Base-by-base conservation (phyloP, 2,113 vertebrate genomes). In the Ammodytes dubius region DNA sequence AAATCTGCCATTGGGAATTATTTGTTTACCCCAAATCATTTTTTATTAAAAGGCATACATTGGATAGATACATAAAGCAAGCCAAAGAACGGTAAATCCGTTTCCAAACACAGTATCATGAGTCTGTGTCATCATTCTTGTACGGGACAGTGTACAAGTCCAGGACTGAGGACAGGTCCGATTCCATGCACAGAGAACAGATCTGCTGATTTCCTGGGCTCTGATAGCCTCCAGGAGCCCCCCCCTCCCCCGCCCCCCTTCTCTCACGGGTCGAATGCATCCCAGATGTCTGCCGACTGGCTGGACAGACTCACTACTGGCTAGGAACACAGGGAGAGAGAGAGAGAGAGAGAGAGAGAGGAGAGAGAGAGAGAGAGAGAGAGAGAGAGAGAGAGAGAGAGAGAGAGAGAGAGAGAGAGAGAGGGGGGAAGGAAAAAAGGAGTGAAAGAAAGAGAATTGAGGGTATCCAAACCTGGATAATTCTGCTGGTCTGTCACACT, bases 281-380 rank as follows among this genome's bases (percentile, higher is more conserved):
- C 91, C 92, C 95, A 95, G 93, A 95, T 95, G 93, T 94, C 84
- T 87, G 43, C 84, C 77, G 74, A 71, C 84, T 82, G 60, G 81
- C 79, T 82, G 86, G 87, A 86, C 82, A 80, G 77, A 87, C 77
- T 88, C 90, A 85, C 93, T 94, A 91, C 87, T 95, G 93, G 86
- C 80, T 43, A 42, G 56, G 37, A 80, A 56, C 45, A 66, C 70
- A 65, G 70, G 52, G 49, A 1, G 37, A 78, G 64, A 82, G 54
- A 70, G 63, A 61, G 42, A 46, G 40, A 6, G 14, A 72, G 43
- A 53, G 15, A 19, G 13, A 43, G 46, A 15, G 42, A 13, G 75
- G n/a, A 40, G 53, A n/a, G 49, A 1, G 37, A 78, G 64, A 82
- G 54, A 70, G 63, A 61, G 42, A 46, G 40, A 6, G 14, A 72